These are phyloP conservation scores for Cyprinodon variegatus DNA, from an alignment of 2,113 vertebrate species.

Conservation along the genomic window DNA sequence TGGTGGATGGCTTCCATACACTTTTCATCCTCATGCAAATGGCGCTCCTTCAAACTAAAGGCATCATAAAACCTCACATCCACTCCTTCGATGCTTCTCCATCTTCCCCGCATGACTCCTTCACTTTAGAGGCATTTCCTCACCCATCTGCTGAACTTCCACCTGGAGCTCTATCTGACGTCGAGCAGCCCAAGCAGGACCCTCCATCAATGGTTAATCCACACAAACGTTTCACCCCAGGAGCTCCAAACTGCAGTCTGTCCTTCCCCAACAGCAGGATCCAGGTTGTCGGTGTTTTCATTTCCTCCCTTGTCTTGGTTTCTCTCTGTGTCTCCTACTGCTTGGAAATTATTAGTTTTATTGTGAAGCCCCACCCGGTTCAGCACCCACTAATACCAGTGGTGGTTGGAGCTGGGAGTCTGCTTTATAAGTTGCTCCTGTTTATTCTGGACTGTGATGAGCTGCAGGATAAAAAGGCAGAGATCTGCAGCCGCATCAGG, in stretches of 20 bases:
- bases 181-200: not conserved
- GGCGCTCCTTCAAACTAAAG: slow-evolving; percentile 27
- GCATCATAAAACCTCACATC: not conserved
- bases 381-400: slow-evolving; percentile 67
- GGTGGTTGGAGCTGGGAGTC: slow-evolving; percentile 55
- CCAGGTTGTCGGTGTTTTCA: slow-evolving; percentile 61
- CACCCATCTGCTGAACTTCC: not conserved
- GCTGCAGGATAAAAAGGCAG: not conserved
- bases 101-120: slow-evolving; percentile 7
- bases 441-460: slow-evolving; percentile 49
- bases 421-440: slow-evolving; percentile 65
- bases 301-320: slow-evolving; percentile 74
- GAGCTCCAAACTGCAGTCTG: not conserved
- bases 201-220: not conserved
- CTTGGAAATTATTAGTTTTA: slow-evolving; percentile 70
- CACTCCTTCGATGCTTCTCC: slow-evolving; percentile 2
- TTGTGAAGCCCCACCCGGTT: slow-evolving; percentile 61
- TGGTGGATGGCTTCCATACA: slow-evolving; percentile 79
- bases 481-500: too few species aligned
- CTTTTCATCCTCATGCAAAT: slow-evolving; percentile 73
- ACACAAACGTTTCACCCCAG: not conserved
- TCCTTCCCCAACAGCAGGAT: slow-evolving; percentile 53
- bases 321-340: slow-evolving; percentile 73
- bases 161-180: not conserved
- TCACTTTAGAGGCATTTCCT: not conserved